phyloP scores from a whole-genome alignment of 2,888 invertebrate species.

The Pollenia labialis region DNA sequence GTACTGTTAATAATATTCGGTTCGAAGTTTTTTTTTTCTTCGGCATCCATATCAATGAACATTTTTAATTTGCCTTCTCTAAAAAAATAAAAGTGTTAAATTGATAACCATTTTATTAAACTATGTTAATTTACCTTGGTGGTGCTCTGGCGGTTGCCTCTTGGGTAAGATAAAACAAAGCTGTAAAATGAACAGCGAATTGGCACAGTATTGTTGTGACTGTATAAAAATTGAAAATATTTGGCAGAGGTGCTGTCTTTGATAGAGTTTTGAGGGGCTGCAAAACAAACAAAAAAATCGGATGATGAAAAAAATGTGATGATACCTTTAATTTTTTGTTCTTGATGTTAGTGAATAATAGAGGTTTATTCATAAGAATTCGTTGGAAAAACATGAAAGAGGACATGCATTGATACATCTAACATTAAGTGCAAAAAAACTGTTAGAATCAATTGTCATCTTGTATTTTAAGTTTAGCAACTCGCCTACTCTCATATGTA shows the following conservation, averaged over 20 bases:
- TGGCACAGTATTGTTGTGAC: constrained; percentile 97
- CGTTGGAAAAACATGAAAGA: too few species aligned
- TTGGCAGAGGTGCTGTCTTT: constrained; percentile 96
- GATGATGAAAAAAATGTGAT: too few species aligned
- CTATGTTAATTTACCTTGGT: constrained; percentile 85
- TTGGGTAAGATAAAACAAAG: constrained; percentile 94
- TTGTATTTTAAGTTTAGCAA: too few species aligned
- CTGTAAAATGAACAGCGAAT: constrained; percentile 96
- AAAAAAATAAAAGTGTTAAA: constrained; percentile 42
- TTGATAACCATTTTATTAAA: neutral
- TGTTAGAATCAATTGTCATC: too few species aligned
- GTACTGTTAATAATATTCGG: constrained; percentile 98
- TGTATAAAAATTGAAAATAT: constrained; percentile 99
- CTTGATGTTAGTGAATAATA: too few species aligned
- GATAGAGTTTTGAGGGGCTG: constrained; percentile 96
- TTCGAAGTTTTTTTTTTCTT: constrained; percentile 93
- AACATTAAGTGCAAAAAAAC: too few species aligned
- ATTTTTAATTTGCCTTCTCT: constrained; percentile 87
- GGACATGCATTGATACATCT: too few species aligned
- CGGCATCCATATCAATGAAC: constrained; percentile 86
- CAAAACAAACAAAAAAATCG: constrained; percentile 79
- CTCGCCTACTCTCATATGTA: too few species aligned
- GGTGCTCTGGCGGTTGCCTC: constrained; percentile 91
- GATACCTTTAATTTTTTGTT: too few species aligned
- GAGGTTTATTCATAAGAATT: too few species aligned